These are phyloP conservation scores for Saccostrea echinata DNA, from an alignment of 1,140 invertebrate genomes.

Conservation along the genomic window DNA sequence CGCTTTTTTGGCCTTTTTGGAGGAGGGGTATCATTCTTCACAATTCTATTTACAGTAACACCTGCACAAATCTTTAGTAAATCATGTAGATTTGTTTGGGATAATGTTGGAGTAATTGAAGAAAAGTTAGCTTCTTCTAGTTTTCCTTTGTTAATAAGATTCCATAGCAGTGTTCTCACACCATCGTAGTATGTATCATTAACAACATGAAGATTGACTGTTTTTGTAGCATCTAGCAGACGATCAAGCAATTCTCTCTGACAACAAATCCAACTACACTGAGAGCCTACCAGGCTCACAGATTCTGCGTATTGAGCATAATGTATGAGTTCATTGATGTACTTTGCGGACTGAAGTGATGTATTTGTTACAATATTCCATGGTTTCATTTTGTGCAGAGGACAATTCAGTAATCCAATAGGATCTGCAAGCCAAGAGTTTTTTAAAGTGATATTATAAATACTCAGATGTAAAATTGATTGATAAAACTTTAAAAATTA, in stretches of 20 bases:
- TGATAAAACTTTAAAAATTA: too few species aligned
- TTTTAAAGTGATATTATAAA: too few species aligned
- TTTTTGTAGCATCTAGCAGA: slow-evolving; percentile 38
- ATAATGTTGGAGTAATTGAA: slow-evolving; percentile 27
- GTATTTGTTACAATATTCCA: slow-evolving; percentile 26
- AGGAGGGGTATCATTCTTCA: not conserved
- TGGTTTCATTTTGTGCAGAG: slow-evolving; percentile 39
- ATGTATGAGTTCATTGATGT: slow-evolving; percentile 37
- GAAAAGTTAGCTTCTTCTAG: slow-evolving; percentile 40
- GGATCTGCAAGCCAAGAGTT: slow-evolving; percentile 44
- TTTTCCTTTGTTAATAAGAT: slow-evolving; percentile 41
- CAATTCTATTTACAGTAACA: slow-evolving; percentile 24
- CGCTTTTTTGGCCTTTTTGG: not conserved
- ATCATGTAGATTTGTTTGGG: slow-evolving; percentile 23
- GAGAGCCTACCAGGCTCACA: slow-evolving; percentile 40
- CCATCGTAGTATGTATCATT: slow-evolving; percentile 43
- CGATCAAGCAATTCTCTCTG: slow-evolving; percentile 1
- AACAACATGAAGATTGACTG: slow-evolving; percentile 24
- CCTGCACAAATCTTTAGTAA: slow-evolving; percentile 36
- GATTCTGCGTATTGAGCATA: slow-evolving; percentile 39
- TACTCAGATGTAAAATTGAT: too few species aligned
- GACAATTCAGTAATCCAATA: slow-evolving; percentile 41
- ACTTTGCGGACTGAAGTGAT: slow-evolving; percentile 1
- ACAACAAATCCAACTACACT: slow-evolving; percentile 44
- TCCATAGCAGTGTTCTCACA: slow-evolving; percentile 28